Evolutionary conservation across 1,140 invertebrate genomes (phyloP).

Genomic region (Anthonomus grandis): DNA sequence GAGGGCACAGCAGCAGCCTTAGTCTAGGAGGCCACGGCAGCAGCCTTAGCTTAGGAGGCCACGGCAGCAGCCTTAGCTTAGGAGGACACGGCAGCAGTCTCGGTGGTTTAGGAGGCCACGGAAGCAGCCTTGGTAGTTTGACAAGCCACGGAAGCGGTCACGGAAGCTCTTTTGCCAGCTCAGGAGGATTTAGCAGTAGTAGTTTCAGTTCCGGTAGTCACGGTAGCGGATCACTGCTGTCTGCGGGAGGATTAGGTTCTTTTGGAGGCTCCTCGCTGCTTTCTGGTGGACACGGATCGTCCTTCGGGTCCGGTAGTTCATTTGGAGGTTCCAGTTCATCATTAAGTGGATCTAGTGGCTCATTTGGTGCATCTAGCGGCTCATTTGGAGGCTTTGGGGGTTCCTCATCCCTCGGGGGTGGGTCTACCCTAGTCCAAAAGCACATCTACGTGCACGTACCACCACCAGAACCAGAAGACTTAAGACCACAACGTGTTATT

Average conservation of each 20-base stretch:
- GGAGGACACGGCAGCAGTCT: constrained; percentile 3
- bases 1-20: neutral
- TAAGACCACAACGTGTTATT: constrained; percentile 55
- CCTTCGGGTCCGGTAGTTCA: neutral
- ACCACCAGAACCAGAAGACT: constrained; percentile 70
- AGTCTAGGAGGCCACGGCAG: neutral
- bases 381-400: constrained; percentile 18
- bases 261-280: constrained; percentile 6
- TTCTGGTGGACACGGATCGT: constrained; percentile 1
- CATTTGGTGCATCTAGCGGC: constrained; percentile 51
- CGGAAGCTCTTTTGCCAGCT: neutral
- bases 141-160: neutral
- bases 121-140: neutral
- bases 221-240: neutral
- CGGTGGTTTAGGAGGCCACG: constrained; percentile 1
- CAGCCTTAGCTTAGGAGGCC: neutral
- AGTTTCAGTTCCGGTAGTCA: neutral
- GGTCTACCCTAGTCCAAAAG: constrained; percentile 58
- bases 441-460: constrained; percentile 71
- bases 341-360: constrained; percentile 32
- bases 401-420: constrained; percentile 16
- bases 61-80: neutral
- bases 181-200: neutral
- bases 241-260: constrained; percentile 9
- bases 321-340: constrained; percentile 7